A percentile compares a stretch with the other conserved stretches of the same genome.
These are phyloP conservation scores for Oreonectes daqikongensis DNA, from an alignment of 2,797 vertebrate species.

Conservation along the genomic window DNA sequence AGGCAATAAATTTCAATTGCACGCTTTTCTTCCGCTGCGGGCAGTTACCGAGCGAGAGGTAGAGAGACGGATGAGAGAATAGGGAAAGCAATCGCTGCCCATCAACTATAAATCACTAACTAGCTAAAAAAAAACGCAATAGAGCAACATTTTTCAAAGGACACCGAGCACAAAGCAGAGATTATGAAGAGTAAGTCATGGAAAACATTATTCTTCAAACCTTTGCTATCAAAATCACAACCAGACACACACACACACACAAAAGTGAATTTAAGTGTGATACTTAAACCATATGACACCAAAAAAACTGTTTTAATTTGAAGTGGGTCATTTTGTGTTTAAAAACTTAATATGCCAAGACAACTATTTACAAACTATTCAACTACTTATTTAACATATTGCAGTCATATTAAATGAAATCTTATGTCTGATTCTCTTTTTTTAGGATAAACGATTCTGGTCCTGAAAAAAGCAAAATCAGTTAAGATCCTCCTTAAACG, in stretches of 20 bases:
- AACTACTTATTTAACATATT: too few species aligned
- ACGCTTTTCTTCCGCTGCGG: constrained; percentile 29
- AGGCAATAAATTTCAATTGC: constrained; percentile 45
- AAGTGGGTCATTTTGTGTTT: not conserved
- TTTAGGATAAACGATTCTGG: not conserved
- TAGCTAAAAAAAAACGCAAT: not conserved
- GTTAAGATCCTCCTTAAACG: not conserved
- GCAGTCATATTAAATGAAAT: not conserved
- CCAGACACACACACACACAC: not conserved
- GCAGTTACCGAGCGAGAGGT: constrained; percentile 27
- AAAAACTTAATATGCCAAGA: too few species aligned
- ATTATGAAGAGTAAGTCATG: constrained; percentile 1
- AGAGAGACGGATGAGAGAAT: constrained; percentile 34
- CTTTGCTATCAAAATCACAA: not conserved
- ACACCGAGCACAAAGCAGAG: not conserved
- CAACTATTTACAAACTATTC: too few species aligned
- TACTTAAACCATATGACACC: not conserved
- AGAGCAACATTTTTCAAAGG: constrained; percentile 31
- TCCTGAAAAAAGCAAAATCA: too few species aligned
- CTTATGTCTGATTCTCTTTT: not conserved
- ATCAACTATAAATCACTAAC: constrained; percentile 34
- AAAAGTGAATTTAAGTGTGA: not conserved
- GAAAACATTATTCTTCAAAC: constrained; percentile 7
- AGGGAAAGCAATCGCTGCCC: constrained; percentile 31
- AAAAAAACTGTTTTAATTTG: not conserved